These are phyloP conservation scores for Cydia strobilella DNA, from an alignment of 1,140 invertebrate genomes.

Conservation along the genomic window DNA sequence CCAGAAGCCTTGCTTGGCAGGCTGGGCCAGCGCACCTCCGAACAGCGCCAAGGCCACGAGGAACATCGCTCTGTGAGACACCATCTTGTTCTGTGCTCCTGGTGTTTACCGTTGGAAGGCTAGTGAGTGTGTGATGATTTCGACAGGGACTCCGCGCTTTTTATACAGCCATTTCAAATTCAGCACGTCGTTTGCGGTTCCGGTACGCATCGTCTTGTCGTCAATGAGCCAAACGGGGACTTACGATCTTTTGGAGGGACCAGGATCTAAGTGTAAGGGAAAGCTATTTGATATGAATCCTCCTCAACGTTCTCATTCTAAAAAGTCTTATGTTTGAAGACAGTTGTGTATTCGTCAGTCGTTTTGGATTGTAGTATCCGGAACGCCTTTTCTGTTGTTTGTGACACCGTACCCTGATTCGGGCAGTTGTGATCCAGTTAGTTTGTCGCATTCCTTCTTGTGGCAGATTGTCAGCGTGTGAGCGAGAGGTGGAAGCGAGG, in stretches of 20 bases:
- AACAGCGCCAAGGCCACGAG: slow-evolving; percentile 74
- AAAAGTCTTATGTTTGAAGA: slow-evolving; percentile 62
- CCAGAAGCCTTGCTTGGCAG: slow-evolving; percentile 84
- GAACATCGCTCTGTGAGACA: slow-evolving; percentile 76
- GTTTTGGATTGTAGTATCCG: slow-evolving; percentile 54
- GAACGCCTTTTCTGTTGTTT: slow-evolving; percentile 77
- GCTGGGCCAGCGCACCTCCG: slow-evolving; percentile 81
- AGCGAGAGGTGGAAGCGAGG: slow-evolving; percentile 47
- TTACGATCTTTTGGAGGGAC: slow-evolving; percentile 60
- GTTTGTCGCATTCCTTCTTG: slow-evolving; percentile 48
- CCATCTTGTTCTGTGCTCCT: slow-evolving; percentile 69
- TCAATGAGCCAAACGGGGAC: slow-evolving; percentile 55
- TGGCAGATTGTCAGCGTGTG: slow-evolving; percentile 38
- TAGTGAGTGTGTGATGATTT: slow-evolving; percentile 76
- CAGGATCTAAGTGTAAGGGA: slow-evolving; percentile 72
- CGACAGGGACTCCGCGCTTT: slow-evolving; percentile 72
- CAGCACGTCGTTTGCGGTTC: slow-evolving; percentile 70
- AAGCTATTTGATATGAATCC: slow-evolving; percentile 79
- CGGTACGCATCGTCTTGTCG: slow-evolving; percentile 73
- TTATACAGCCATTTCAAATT: slow-evolving; percentile 81
- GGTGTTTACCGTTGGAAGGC: slow-evolving; percentile 71
- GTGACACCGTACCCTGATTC: slow-evolving; percentile 77
- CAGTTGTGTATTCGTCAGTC: slow-evolving; percentile 40
- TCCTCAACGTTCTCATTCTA: slow-evolving; percentile 42
- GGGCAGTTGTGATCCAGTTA: slow-evolving; percentile 61